Evolutionary conservation across 2,113 vertebrate genomes (phyloP).

Genomic region (Istiophorus platypterus): DNA sequence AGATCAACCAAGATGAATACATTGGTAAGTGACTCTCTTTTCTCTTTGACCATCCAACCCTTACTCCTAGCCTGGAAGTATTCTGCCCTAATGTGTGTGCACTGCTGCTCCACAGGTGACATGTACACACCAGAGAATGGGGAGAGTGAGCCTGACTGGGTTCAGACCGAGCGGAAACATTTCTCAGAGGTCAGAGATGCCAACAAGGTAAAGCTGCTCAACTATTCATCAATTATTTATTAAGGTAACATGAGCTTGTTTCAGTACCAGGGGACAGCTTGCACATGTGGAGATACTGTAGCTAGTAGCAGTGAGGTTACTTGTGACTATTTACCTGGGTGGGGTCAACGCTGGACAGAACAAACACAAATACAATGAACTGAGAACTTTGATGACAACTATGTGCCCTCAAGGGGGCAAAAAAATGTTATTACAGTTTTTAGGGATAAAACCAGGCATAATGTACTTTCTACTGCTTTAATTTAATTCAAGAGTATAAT

Average conservation of each 20-base stretch:
- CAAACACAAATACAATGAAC: no score
- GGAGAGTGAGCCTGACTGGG: conserved; percentile 90
- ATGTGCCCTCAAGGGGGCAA: no score
- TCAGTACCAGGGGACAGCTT: neutral
- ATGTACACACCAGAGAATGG: conserved; percentile 85
- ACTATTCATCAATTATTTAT: neutral
- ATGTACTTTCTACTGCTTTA: no score
- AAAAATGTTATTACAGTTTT: no score
- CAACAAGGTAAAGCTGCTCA: conserved; percentile 82
- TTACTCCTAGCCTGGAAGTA: neutral
- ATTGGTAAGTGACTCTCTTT: conserved; percentile 82
- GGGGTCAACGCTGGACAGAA: no score
- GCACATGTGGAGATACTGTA: no score
- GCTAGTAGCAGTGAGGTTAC: no score
- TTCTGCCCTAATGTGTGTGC: neutral
- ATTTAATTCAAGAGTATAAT: no score
- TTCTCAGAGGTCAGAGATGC: conserved; percentile 89
- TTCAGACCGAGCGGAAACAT: conserved; percentile 88
- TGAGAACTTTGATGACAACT: no score
- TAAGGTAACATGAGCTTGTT: neutral
- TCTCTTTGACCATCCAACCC: neutral
- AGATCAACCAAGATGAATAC: conserved; percentile 88
- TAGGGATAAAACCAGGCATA: no score
- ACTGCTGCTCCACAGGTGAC: conserved; percentile 83
- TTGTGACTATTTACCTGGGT: no score